phyloP scores from a whole-genome alignment of 2,113 vertebrate species.

The Sarotherodon lohbergeri region DNA sequence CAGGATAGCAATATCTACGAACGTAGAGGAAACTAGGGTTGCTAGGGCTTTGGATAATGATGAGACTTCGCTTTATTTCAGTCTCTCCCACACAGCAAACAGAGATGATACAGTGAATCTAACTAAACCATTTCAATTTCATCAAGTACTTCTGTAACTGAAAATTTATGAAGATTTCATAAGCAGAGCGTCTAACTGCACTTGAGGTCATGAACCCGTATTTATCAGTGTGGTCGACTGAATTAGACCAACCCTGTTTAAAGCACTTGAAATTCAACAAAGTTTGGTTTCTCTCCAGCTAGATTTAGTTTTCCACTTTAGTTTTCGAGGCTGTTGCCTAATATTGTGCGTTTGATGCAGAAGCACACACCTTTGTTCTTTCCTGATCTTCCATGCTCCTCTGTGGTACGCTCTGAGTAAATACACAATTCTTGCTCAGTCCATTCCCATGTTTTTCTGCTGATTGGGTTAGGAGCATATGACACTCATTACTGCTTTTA shows the following conservation, averaged over 20 bases:
- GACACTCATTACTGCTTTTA: not conserved
- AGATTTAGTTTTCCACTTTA: not conserved
- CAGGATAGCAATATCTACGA: conserved; percentile 61
- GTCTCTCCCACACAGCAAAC: conserved; percentile 47
- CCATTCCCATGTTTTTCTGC: not conserved
- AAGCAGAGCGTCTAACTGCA: not conserved
- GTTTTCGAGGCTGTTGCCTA: not conserved
- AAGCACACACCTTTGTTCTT: conserved; percentile 11
- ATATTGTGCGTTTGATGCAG: not conserved
- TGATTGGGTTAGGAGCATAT: conserved; percentile 35
- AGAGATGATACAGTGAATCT: conserved; percentile 3
- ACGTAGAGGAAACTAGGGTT: conserved; percentile 65
- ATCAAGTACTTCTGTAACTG: not conserved
- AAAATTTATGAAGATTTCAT: not conserved
- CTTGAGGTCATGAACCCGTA: not conserved
- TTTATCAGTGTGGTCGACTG: not conserved
- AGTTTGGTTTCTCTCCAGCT: not conserved
- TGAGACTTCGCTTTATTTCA: conserved; percentile 44
- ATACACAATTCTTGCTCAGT: conserved; percentile 4
- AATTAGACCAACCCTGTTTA: not conserved
- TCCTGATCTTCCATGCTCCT: conserved; percentile 24
- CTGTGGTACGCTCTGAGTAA: conserved; percentile 19
- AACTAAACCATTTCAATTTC: conserved; percentile 14
- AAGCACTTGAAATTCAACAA: not conserved
- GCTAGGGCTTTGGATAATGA: conserved; percentile 69